phyloP scores from a whole-genome alignment of 2,113 vertebrate genomes.

The Procapra przewalskii region DNA sequence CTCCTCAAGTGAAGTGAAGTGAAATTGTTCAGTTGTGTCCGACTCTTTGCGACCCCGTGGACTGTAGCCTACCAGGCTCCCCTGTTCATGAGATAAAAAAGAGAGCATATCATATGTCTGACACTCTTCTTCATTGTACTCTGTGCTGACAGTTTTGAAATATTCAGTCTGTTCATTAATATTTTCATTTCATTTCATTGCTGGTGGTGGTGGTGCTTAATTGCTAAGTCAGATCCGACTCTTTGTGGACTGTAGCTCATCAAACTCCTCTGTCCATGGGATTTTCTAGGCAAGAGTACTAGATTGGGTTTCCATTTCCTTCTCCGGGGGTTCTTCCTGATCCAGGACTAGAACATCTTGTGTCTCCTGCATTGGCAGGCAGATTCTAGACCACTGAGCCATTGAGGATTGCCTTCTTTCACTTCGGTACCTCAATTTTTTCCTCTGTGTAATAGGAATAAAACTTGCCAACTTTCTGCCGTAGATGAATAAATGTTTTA shows the following conservation, averaged over 20 bases:
- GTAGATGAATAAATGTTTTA: neutral
- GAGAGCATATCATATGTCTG: neutral
- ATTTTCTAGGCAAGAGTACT: neutral
- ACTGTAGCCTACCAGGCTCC: too few species aligned
- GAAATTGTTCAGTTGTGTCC: too few species aligned
- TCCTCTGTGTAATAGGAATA: neutral
- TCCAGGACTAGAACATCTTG: neutral
- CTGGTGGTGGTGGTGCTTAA: neutral
- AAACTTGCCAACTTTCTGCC: neutral
- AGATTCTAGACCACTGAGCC: neutral
- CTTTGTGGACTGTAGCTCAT: neutral
- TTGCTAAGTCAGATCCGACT: neutral
- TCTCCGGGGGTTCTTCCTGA: neutral
- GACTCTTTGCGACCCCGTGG: too few species aligned
- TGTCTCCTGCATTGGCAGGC: neutral
- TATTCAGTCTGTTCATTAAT: conserved; percentile 9
- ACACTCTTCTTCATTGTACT: neutral
- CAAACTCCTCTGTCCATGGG: neutral
- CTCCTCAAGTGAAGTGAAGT: too few species aligned
- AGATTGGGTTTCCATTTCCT: neutral
- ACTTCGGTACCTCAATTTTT: neutral
- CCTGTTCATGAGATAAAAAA: neutral
- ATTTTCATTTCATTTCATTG: neutral
- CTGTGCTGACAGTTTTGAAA: neutral
- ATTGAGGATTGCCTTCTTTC: neutral